phyloP scores from a whole-genome alignment of 2,888 invertebrate genomes.

The Tortrix viridana region DNA sequence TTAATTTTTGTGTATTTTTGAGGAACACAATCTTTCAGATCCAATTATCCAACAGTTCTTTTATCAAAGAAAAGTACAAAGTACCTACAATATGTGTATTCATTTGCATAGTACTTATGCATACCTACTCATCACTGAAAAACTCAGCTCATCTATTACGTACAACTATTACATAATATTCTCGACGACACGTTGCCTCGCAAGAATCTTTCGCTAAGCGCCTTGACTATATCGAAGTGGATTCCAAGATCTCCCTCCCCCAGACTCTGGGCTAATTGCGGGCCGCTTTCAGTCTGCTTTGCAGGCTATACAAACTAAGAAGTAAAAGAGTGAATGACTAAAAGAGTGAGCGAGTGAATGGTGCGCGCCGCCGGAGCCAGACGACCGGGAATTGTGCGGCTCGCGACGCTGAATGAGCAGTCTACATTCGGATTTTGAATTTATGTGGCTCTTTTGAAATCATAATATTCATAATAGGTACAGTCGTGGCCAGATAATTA shows the following conservation, averaged over 20 bases:
- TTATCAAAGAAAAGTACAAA: too few species aligned
- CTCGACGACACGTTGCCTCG: not conserved
- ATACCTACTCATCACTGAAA: too few species aligned
- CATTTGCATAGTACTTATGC: too few species aligned
- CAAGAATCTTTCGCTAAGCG: not conserved
- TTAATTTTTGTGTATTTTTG: too few species aligned
- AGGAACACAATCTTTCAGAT: too few species aligned
- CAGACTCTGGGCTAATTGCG: slow-evolving; percentile 66
- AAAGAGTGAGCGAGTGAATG: slow-evolving; percentile 25
- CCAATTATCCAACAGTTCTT: too few species aligned
- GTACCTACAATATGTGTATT: too few species aligned
- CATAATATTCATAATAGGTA: too few species aligned
- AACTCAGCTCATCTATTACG: not conserved
- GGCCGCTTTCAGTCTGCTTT: slow-evolving; percentile 61
- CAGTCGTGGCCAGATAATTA: too few species aligned
- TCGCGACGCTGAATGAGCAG: slow-evolving; percentile 42
- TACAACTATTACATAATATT: too few species aligned
- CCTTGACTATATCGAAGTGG: slow-evolving; percentile 6
- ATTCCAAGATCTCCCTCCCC: slow-evolving; percentile 11
- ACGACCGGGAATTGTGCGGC: slow-evolving; percentile 56
- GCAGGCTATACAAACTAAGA: slow-evolving; percentile 54
- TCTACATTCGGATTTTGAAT: slow-evolving; percentile 38
- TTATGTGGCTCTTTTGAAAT: not conserved
- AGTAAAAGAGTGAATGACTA: slow-evolving; percentile 58
- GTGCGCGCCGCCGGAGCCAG: slow-evolving; percentile 49